These are phyloP conservation scores for Oncorhynchus masou DNA, from an alignment of 2,113 vertebrate genomes.

Conservation along the genomic window DNA sequence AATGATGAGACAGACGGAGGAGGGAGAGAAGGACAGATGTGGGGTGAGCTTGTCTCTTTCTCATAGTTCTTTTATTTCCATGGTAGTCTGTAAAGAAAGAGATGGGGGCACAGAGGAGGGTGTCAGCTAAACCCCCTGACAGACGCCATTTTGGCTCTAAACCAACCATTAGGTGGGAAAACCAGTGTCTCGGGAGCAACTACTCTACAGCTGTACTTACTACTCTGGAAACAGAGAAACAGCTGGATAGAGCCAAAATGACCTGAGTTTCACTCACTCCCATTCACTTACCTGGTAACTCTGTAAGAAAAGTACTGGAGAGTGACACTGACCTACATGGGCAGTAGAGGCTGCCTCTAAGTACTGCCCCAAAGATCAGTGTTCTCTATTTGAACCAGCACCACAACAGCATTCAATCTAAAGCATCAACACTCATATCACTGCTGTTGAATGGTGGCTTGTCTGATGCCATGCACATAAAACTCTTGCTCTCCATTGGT, in stretches of 20 bases:
- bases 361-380: no score
- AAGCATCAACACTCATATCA: no score
- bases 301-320: neutral
- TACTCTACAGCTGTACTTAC: neutral
- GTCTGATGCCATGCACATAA: no score
- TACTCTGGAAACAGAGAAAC: neutral
- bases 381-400: no score
- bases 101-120: slow-evolving; percentile 54
- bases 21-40: slow-evolving; percentile 64
- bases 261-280: neutral
- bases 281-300: neutral
- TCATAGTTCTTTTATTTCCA: slow-evolving; percentile 56
- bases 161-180: neutral
- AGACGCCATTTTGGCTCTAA: neutral
- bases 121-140: slow-evolving; percentile 34
- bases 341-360: neutral
- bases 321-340: neutral
- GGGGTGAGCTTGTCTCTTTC: slow-evolving; percentile 47
- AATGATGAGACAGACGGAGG: slow-evolving; percentile 64
- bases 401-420: no score
- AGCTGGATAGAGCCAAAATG: slow-evolving; percentile 6
- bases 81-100: slow-evolving; percentile 57
- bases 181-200: neutral
- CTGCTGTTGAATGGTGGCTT: slow-evolving; percentile 75
- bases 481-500: no score